phyloP scores from a whole-genome alignment of 2,888 invertebrate genomes.

The Patella pellucida region DNA sequence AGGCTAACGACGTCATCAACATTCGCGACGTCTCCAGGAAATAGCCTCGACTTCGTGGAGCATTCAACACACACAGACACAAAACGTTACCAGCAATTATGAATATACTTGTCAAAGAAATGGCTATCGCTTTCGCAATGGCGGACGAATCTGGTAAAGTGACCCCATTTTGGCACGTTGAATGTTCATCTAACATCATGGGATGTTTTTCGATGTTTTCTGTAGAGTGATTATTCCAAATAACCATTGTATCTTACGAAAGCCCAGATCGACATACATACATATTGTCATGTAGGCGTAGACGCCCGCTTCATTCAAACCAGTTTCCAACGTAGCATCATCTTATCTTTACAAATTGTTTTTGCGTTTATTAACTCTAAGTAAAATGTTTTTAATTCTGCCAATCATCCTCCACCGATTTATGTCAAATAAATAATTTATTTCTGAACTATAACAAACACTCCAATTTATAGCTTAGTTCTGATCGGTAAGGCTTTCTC shows the following conservation, averaged over 20 bases:
- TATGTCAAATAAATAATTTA: too few species aligned
- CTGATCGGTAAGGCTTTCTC: too few species aligned
- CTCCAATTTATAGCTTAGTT: too few species aligned
- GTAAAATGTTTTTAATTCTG: too few species aligned
- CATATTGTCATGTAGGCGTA: too few species aligned
- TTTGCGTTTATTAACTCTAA: too few species aligned
- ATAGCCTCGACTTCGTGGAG: constrained; percentile 27
- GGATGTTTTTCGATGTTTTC: neutral
- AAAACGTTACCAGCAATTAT: constrained; percentile 37
- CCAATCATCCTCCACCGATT: too few species aligned
- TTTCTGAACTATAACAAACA: too few species aligned
- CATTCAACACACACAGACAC: constrained; percentile 39
- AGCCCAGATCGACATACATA: neutral
- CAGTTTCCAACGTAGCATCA: too few species aligned
- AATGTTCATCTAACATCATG: constrained; percentile 2
- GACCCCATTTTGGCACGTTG: neutral
- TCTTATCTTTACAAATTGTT: too few species aligned
- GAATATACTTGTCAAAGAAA: constrained; percentile 29
- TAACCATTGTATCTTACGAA: neutral
- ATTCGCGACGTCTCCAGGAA: constrained; percentile 37
- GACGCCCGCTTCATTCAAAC: too few species aligned
- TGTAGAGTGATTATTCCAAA: neutral
- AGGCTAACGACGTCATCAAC: constrained; percentile 41
- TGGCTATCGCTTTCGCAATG: constrained; percentile 34
- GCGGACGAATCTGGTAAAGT: neutral